Evolutionary conservation across 2,888 invertebrate genomes (phyloP).

Genomic region (Tipula helvola): DNA sequence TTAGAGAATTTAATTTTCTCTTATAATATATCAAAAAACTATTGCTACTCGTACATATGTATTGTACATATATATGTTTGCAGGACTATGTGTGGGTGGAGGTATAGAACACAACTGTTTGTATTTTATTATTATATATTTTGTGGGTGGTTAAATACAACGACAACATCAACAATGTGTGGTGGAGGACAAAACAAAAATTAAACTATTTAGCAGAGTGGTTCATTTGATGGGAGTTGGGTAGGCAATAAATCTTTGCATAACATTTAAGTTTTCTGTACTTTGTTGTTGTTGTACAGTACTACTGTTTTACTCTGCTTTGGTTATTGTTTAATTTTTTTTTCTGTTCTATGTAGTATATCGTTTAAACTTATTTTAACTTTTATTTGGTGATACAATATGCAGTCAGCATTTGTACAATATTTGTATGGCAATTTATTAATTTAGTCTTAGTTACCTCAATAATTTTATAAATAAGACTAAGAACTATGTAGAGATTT

Average conservation of each 20-base stretch:
- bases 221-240: neutral
- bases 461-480: no score
- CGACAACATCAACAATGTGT: neutral
- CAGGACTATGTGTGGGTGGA: neutral
- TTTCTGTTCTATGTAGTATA: neutral
- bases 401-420: neutral
- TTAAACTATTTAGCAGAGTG: neutral
- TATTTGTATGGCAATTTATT: neutral
- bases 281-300: neutral
- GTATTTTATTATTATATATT: neutral
- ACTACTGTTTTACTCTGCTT: neutral
- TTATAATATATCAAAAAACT: slow-evolving; percentile 6
- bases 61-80: neutral
- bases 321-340: neutral
- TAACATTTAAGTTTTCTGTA: neutral
- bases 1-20: slow-evolving; percentile 9
- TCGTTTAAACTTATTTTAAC: neutral
- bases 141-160: neutral
- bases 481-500: no score
- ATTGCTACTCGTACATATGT: neutral
- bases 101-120: neutral
- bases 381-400: neutral
- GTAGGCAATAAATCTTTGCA: neutral
- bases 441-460: no score
- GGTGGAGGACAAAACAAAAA: neutral